Conservation (phyloP, 1,140 invertebrate species). For the Sycophaga agraensis region DNA sequence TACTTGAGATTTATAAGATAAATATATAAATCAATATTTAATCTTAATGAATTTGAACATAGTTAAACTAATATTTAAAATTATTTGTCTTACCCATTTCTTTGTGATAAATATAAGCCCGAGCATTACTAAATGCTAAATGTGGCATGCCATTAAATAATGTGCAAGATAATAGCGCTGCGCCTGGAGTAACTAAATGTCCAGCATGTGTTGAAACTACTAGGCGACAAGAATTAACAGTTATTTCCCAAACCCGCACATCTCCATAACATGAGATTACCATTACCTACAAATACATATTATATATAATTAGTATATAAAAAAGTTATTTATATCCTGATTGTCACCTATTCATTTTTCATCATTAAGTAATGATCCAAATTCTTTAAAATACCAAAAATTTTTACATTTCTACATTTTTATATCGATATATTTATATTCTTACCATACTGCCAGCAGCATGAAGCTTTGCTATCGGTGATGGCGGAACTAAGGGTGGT, state of each 20-base stretch:
- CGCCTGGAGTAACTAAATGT: conserved; percentile 50
- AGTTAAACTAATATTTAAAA: neutral
- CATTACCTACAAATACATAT: conserved; percentile 45
- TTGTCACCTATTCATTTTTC: no score
- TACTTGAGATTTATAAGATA: no score
- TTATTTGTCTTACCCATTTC: conserved; percentile 47
- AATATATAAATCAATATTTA: no score
- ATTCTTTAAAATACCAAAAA: no score
- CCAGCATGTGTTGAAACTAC: conserved; percentile 51
- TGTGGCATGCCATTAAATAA: conserved; percentile 55
- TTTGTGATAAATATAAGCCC: conserved; percentile 54
- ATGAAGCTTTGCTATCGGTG: conserved; percentile 57
- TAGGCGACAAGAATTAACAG: conserved; percentile 42
- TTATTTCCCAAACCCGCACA: conserved; percentile 55
- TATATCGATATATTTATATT: conserved; percentile 4
- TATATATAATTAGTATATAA: neutral
- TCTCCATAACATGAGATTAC: conserved; percentile 53
- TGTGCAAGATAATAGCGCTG: conserved; percentile 46
- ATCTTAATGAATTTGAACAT: no score
- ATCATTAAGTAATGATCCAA: no score
- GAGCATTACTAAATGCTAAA: conserved; percentile 52
- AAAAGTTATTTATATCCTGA: neutral
- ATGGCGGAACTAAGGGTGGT: conserved; percentile 66
- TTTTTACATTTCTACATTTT: no score
- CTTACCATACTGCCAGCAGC: conserved; percentile 49